Base-by-base conservation (phyloP, 2,113 vertebrate species). In the Crotalus horridus region DNA sequence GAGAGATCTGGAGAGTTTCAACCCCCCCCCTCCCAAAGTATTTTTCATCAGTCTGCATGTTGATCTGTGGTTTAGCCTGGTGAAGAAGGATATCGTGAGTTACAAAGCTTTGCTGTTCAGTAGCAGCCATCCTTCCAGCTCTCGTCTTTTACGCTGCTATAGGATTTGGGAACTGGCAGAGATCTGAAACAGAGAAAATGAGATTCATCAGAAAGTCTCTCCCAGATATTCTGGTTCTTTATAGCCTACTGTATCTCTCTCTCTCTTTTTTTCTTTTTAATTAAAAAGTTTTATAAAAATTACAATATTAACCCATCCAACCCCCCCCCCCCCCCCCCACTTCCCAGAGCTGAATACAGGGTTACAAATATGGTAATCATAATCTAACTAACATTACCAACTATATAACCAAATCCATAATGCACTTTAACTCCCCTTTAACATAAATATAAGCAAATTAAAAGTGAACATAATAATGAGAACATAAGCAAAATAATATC, bases 51-150 rank as follows among this genome's bases (percentile, higher is more conserved):
- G 97, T 97, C 96, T 98, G 96, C 96, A 96, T 97, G 96, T 97
- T 96, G 96, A 97, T 97, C 94, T 94, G 96, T 96, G 95, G 92
- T 96, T 95, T 89, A 94, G 96, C 95, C 96, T 96, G 97, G 96
- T 94, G 96, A 97, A 96, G 96, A 96, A 97, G 96, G 94, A 92
- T 97, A 96, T 96, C 93, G 95, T 93, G 96, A 95, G 94, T 95
- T 93, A 96, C 92, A 97, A 95, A 74, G 61, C 89, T 96, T 55
- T 96, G 97, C 95, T 53, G 94, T 94, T 99, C 98, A 99, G 95
- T 99, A 99, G 97, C 99, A 99, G 96, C 99, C 99, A 94, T 99
- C 99, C 96, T 99, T 99, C 99, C 99, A 99, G 97, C 99, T 99
- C 89, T 99, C 99, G 0, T 99, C 98, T 98, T 98, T 98, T 87